Evolutionary conservation across 2,888 invertebrate species (phyloP).

Genomic region (Machimus atricapillus): DNA sequence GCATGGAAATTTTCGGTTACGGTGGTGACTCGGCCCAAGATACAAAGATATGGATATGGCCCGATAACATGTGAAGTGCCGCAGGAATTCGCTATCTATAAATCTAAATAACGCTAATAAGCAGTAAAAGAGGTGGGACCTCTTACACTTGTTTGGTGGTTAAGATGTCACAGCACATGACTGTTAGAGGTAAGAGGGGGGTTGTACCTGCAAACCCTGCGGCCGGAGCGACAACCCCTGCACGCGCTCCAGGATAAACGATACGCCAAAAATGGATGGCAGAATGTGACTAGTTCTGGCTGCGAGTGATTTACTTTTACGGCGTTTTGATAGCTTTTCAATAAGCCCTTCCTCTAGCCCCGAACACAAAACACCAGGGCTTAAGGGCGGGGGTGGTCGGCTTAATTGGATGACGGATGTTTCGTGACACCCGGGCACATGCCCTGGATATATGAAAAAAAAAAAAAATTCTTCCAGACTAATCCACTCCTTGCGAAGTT

Average conservation of each 20-base stretch:
- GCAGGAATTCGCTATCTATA: constrained; percentile 26
- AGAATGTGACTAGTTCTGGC: constrained; percentile 9
- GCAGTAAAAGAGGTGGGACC: constrained; percentile 23
- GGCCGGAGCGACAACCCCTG: background rate
- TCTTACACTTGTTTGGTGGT: constrained; percentile 37
- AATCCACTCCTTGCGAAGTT: background rate
- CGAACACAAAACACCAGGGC: background rate
- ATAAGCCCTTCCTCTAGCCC: background rate
- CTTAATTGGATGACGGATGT: constrained; percentile 29
- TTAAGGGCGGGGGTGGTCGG: background rate
- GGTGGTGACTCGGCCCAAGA: background rate
- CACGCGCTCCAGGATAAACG: background rate
- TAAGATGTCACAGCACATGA: constrained; percentile 23
- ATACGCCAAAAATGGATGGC: constrained; percentile 7
- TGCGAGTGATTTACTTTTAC: constrained; percentile 24
- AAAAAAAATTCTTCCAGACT: background rate
- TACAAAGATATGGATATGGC: constrained; percentile 24
- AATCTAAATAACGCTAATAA: constrained; percentile 37
- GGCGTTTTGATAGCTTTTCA: constrained; percentile 26
- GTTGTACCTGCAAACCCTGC: background rate
- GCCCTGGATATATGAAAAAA: background rate
- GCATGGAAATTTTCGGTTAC: constrained; percentile 20
- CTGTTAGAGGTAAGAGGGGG: background rate
- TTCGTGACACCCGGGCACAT: background rate
- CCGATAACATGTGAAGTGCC: constrained; percentile 33